Evolutionary conservation across 2,888 invertebrate species (phyloP).

Genomic region (Eudasyphora cyanicolor): DNA sequence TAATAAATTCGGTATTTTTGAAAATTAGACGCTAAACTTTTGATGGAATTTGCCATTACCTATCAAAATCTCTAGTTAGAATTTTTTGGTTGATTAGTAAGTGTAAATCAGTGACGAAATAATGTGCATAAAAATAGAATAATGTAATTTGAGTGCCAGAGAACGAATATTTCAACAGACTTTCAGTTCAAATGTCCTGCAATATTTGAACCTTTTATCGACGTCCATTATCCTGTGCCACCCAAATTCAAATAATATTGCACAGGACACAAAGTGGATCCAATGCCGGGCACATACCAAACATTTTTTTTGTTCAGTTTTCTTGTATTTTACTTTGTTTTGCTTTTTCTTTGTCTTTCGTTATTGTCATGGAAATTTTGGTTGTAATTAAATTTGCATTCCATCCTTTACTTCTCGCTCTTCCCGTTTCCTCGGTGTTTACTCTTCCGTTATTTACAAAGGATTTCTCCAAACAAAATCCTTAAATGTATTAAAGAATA

Average conservation of each 20-base stretch:
- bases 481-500: conserved; percentile 48
- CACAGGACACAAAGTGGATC: not conserved
- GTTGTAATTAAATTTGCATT: conserved; percentile 47
- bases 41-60: too few relatives aligned
- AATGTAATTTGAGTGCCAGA: too few relatives aligned
- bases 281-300: not conserved
- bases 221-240: not conserved
- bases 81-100: too few relatives aligned
- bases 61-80: too few relatives aligned
- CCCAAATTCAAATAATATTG: not conserved
- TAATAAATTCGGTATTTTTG: too few relatives aligned
- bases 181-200: not conserved
- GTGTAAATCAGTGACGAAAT: too few relatives aligned
- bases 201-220: not conserved
- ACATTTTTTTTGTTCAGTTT: not conserved
- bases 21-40: too few relatives aligned
- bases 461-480: conserved; percentile 31
- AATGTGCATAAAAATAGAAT: too few relatives aligned
- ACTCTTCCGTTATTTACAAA: conserved; percentile 50
- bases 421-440: conserved; percentile 25
- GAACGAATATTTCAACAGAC: too few relatives aligned
- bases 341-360: conserved; percentile 14
- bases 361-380: conserved; percentile 52
- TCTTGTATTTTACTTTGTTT: too few relatives aligned
- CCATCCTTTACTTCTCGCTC: conserved; percentile 1